Base-by-base conservation (phyloP, 2,888 invertebrate species). In the Monopis laevigella region DNA sequence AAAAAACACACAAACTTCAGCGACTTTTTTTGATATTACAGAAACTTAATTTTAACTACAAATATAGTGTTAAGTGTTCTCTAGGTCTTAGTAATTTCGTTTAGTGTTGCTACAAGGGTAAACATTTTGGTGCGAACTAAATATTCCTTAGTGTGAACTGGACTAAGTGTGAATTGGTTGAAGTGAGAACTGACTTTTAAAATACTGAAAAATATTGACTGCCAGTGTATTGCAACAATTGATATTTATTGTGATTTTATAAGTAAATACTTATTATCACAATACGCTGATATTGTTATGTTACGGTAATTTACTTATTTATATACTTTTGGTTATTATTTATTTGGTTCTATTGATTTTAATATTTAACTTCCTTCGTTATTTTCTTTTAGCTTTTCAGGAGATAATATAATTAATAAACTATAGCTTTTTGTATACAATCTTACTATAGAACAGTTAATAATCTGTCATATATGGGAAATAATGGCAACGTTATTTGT, bases 71-170 rank as follows among this genome's bases (percentile, higher is more conserved):
- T 77, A 75, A 75, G 61, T 58, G 59, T 53, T 68, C 51, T 61
- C 62, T 69, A 71, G 74, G 72, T 67, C 64, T 64, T 48, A 49
- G 54, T 65, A 59, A 64, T 70, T 67, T 63, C 56, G 56, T 65
- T 67, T 59, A 64, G 71, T 71, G 67, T 18, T 40, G 59, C 59
- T 62, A 62, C 72, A 73, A 75, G 71, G 73, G 70, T 69, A 65
- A 65, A 60, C 61, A 65, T 65, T 62, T 71, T 66, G 68, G 72
- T 73, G 75, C 68, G 69, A 72, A 73, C 74, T 68, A 53, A 36
- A 8, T 24, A 19, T 43, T 41, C 26, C 41, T 21, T 11, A 21
- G 19, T 21, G 11, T 35, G 11, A 35, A 35, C 35, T 35, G 35
- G 11, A 16, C 19, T 35, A 11, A 35, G 35, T 35, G 35, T 36